Evolutionary conservation across 2,888 invertebrate species (phyloP), one percentile per base, ranked within the genome.

Genomic region (Hypercompe scribonia): DNA sequence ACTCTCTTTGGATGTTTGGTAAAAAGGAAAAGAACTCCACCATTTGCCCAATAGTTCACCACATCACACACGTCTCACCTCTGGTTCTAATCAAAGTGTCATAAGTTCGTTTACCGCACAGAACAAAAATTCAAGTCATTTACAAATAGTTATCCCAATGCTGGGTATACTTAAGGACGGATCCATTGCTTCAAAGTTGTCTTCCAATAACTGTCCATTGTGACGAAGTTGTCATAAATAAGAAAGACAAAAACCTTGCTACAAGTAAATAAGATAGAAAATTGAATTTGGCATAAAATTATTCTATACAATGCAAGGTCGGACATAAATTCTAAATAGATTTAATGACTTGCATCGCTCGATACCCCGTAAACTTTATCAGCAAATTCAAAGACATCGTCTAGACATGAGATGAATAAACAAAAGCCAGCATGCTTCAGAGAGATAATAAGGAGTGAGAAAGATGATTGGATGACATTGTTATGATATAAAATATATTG

Each of bases 341-440:
- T 58, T 15, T 58, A 28, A 28, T 58, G 58, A 58, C 28, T 58
- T 58, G 58, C 28, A 58, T 28, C 28, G 58, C 28, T 4, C 66
- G 31, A 28, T 31, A 42, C 42, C 21, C 46, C 15, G 42, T 46
- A 66, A 28, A 66, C 7, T 2, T 11, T n/a, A 66, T 42, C 66
- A 66, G 15, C 18, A n/a, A 42, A 28, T 15, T 42, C 18, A 39
- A 42, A 31, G 24, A 61, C 61, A 31, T n/a, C 21, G 31, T 61
- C 36, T 63, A 61, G 69, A 69, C 69, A 61, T 39, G 18, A 63
- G 28, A 28, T 31, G 36, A 42, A 70, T 63, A 70, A 31, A 39
- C 33, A 39, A 63, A 28, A 24, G 63, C 31, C 58, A 58, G 10
- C 21, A 21, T 64, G 18, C 24, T 64, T 34, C 18, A 64, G 24